Base-by-base conservation (phyloP, 1,140 invertebrate species). In the Drosophila eugracilis region DNA sequence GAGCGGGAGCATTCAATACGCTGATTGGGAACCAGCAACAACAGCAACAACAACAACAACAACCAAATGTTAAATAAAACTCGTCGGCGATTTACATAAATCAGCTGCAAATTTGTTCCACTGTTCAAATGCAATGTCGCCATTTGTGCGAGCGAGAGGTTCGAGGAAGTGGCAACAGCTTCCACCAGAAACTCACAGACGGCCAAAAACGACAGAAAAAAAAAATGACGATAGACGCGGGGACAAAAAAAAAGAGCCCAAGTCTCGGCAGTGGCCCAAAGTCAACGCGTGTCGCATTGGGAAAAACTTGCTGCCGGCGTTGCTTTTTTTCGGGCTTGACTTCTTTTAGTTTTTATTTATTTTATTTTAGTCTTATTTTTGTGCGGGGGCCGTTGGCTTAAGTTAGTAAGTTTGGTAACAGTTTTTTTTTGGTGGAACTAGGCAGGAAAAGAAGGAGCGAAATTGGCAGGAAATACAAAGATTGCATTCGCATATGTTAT, bases 41-140 rank as follows among this genome's bases (percentile, higher is more conserved):
- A n/a, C n/a, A n/a, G n/a, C n/a, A n/a, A n/a, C n/a, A n/a, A n/a
- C n/a, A n/a, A n/a, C n/a, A n/a, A n/a, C n/a, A n/a, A n/a, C n/a
- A n/a, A n/a, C n/a, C n/a, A 67, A 71, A 59, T 45, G 58, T 32
- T 60, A 73, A 71, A 73, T 72, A 70, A 79, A 75, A 75, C 71
- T 65, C 47, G 70, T 55, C 76, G 72, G 62, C 81, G 81, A 85
- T 85, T 85, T 85, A 86, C 81, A 85, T 85, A 86, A 86, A 86
- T 85, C 81, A 85, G 81, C 83, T 86, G 81, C 81, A 85, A 85
- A 85, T 85, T 85, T 85, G 81, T 85, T 85, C 81, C 81, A 85
- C 81, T 85, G 81, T 85, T 86, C 81, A 85, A 85, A 88, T 86
- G 83, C 83, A 75, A 60, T 77, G 76, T 86, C 69, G 65, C 78